Conservation (phyloP, 92 coral and sea anemone genomes). For the Diadumene lineata region DNA sequence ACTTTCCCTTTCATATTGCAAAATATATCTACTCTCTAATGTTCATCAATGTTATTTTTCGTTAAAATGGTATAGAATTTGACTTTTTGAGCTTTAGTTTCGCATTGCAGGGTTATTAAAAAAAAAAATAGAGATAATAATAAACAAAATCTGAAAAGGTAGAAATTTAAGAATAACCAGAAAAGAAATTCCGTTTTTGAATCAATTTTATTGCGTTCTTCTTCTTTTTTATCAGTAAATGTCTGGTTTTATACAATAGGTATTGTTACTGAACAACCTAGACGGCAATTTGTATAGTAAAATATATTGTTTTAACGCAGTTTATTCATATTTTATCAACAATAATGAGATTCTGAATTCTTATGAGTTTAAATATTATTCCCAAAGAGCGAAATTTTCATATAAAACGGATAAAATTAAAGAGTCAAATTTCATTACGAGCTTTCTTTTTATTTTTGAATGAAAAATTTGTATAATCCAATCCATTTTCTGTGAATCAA, state of each 20-base stretch:
- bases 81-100: constrained; percentile 17
- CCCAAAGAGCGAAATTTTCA: too few relatives aligned
- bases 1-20: too few relatives aligned
- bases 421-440: too few relatives aligned
- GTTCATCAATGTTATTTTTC: too few relatives aligned
- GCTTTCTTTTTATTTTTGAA: too few relatives aligned
- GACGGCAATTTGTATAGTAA: not conserved
- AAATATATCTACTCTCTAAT: too few relatives aligned
- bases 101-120: not conserved
- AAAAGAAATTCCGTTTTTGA: not conserved
- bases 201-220: too few relatives aligned
- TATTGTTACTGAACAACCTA: not conserved
- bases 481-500: too few relatives aligned
- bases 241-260: not conserved
- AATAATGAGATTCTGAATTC: not conserved
- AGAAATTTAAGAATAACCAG: not conserved
- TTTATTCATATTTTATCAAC: not conserved
- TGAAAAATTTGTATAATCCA: too few relatives aligned
- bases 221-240: not conserved
- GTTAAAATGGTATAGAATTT: not conserved
- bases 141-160: too few relatives aligned
- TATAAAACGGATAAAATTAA: too few relatives aligned
- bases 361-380: too few relatives aligned
- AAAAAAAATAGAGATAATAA: not conserved
- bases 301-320: not conserved